These are phyloP conservation scores for Garra rufa DNA, from an alignment of 2,113 vertebrate species.

Conservation along the genomic window DNA sequence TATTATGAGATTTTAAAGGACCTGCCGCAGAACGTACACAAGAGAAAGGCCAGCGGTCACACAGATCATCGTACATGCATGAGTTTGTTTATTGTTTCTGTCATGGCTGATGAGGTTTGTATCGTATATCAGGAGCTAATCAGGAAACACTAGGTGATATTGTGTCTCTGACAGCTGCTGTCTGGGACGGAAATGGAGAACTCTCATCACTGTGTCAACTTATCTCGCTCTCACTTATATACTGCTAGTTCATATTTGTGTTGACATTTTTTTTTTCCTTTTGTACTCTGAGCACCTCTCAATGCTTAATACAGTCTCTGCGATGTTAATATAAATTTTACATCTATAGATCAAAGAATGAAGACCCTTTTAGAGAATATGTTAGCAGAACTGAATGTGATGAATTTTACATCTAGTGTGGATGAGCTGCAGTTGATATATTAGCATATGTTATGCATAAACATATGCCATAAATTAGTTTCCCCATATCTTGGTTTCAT, in stretches of 20 bases:
- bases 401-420: constrained; percentile 3
- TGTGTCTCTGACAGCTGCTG: constrained; percentile 30
- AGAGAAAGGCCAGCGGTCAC: constrained; percentile 15
- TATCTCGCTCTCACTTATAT: background rate
- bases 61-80: constrained; percentile 10
- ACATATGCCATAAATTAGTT: background rate
- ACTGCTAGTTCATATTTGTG: constrained; percentile 9
- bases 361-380: background rate
- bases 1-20: constrained; percentile 31
- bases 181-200: constrained; percentile 17
- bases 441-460: background rate
- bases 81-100: constrained; percentile 19
- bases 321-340: background rate
- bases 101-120: constrained; percentile 17
- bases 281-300: background rate
- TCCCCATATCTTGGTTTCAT: background rate
- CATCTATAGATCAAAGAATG: background rate
- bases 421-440: background rate
- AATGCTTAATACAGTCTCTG: background rate
- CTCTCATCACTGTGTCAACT: constrained; percentile 25
- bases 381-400: background rate
- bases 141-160: constrained; percentile 20
- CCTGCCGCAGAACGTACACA: background rate
- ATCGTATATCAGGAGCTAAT: background rate
- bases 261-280: constrained; percentile 4